Evolutionary conservation across 37 sponge, comb jelly and placozoan species (phyloP), one percentile per base, ranked within the genome.

Genomic region (Cliona cf. orientalis): DNA sequence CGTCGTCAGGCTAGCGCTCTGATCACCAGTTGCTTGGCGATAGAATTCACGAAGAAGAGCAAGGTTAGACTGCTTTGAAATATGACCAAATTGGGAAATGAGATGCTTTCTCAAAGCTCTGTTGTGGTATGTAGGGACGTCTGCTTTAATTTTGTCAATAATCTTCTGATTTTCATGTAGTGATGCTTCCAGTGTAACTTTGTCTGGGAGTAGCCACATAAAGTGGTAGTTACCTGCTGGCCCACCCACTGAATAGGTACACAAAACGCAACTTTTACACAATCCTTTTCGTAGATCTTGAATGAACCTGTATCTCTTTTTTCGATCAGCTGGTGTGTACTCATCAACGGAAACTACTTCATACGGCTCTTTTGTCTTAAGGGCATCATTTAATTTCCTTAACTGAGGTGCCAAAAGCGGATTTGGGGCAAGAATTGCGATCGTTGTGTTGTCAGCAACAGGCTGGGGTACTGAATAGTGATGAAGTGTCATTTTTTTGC

Each of bases 201-300:
- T 60, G 26, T 81, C 82, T 65, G 80, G 80, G 35, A 64, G 53
- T 43, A 55, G 80, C 80, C 67, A 79, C 34, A 79, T 49, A 79
- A 69, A 59, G 44, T 44, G 56, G 42, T 81, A 69, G 42, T 81
- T 81, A 32, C 82, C 82, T 55, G 71, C 72, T 21, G 71, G 61
- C 58, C 72, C 71, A 56, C 82, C 82, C 55, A 71, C 38, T 23
- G 82, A 71, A 42, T 35, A 81, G 22, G 82, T 81, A 34, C 71
- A 81, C 4, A 81, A 63, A 6, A 53, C 71, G 40, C 71, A 69
- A 70, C 60, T 71, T 5, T 44, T 19, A 21, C 62, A 70, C 1
- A 81, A 44, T 37, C 82, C 71, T 33, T 71, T 55, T 37, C 31
- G 58, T 31, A 81, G 35, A 44, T 80, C 80, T 29, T 68, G 69